A percentile compares a stretch with the other conserved stretches of the same genome.
phyloP scores from a whole-genome alignment of 2,888 invertebrate species.

The Apamea monoglypha region DNA sequence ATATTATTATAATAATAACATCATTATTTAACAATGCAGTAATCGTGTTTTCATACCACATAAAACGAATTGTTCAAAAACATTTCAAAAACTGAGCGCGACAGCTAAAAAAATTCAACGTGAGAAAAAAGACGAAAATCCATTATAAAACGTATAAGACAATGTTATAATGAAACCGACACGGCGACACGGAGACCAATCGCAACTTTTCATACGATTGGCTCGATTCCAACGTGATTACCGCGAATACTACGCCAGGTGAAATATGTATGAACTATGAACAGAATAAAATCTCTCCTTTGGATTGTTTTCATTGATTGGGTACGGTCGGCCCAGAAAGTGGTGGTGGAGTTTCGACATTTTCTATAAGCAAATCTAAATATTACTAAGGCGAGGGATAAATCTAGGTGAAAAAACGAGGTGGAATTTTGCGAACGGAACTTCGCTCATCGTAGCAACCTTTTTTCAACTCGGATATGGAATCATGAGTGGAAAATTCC shows the following conservation, averaged over 20 bases:
- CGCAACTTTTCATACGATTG: conserved; percentile 61
- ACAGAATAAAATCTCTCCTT: conserved; percentile 70
- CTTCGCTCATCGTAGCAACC: not conserved
- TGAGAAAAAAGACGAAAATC: conserved; percentile 9
- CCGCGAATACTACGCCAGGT: conserved; percentile 60
- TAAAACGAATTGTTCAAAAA: conserved; percentile 18
- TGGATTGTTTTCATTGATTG: conserved; percentile 75
- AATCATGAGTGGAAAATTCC: not conserved
- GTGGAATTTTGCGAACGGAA: not conserved
- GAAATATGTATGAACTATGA: conserved; percentile 78
- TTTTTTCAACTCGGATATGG: not conserved
- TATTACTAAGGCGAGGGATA: not conserved
- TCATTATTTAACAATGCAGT: not conserved
- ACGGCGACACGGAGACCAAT: conserved; percentile 48
- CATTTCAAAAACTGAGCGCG: not conserved
- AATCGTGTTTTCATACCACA: not conserved
- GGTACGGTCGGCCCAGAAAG: conserved; percentile 42
- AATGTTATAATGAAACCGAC: conserved; percentile 55
- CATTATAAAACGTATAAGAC: conserved; percentile 42
- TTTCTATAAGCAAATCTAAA: not conserved
- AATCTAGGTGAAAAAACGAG: not conserved
- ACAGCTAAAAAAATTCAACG: conserved; percentile 19
- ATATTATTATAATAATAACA: too few species aligned
- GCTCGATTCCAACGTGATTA: conserved; percentile 63
- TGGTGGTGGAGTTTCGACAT: not conserved